These are phyloP conservation scores for Operophtera brumata DNA, from an alignment of 2,888 invertebrate genomes.

Conservation along the genomic window DNA sequence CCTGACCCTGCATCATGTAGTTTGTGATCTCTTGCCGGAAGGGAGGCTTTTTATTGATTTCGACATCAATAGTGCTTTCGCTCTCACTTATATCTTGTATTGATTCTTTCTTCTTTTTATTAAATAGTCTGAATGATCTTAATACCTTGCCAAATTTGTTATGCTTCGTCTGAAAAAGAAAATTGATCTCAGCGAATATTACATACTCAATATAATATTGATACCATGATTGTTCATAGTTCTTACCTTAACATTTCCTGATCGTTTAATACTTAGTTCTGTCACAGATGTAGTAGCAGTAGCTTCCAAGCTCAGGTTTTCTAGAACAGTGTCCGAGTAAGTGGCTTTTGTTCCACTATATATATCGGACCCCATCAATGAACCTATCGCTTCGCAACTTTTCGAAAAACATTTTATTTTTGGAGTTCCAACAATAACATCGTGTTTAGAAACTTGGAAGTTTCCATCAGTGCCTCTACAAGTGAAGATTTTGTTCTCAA, in stretches of 20 bases:
- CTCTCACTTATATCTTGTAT: constrained; percentile 56
- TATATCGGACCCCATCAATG: constrained; percentile 44
- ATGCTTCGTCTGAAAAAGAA: constrained; percentile 47
- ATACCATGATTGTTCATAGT: neutral
- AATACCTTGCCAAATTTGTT: constrained; percentile 55
- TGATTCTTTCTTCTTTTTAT: constrained; percentile 56
- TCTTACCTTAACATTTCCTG: constrained; percentile 44
- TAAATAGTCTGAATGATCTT: constrained; percentile 53
- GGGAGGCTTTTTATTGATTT: constrained; percentile 34
- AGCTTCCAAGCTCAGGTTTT: constrained; percentile 56
- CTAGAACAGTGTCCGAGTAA: constrained; percentile 64
- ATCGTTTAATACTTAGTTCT: constrained; percentile 44
- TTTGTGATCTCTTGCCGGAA: constrained; percentile 58
- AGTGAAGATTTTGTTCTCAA: constrained; percentile 39
- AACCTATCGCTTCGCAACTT: constrained; percentile 69
- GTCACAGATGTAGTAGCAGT: constrained; percentile 48
- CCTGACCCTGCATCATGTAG: constrained; percentile 60
- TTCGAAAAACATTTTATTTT: constrained; percentile 61
- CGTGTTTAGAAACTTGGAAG: constrained; percentile 49
- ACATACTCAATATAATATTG: neutral
- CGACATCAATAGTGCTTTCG: constrained; percentile 16
- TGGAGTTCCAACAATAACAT: constrained; percentile 62
- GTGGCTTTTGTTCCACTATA: constrained; percentile 49
- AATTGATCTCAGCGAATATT: neutral
- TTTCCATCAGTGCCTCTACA: constrained; percentile 58